Evolutionary conservation across 2,888 invertebrate species (phyloP).

Genomic region (Anaspis maculata): DNA sequence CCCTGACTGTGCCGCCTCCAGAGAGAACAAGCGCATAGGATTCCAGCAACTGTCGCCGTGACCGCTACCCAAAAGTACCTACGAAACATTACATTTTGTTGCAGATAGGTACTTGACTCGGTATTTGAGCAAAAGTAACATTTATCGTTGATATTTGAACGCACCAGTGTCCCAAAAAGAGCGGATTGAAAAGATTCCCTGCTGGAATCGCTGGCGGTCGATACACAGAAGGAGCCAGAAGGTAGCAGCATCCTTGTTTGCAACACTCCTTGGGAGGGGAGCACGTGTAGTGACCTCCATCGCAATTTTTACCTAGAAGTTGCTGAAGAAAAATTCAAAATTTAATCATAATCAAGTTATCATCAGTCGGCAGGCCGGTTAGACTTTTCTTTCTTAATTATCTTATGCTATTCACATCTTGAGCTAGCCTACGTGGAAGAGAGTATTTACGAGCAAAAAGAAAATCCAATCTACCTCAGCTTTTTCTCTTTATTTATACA

Average conservation of each 20-base stretch:
- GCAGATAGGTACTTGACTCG: not conserved
- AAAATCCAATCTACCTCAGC: too few species aligned
- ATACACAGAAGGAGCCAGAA: constrained; percentile 31
- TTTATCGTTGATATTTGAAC: too few species aligned
- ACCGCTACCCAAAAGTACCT: constrained; percentile 50
- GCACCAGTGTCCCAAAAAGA: constrained; percentile 64
- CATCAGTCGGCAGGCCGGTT: too few species aligned
- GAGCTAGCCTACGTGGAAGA: too few species aligned
- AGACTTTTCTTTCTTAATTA: too few species aligned
- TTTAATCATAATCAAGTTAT: too few species aligned
- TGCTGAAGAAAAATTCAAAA: constrained; percentile 37
- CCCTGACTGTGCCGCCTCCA: constrained; percentile 50
- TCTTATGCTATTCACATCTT: too few species aligned
- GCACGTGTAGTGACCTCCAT: constrained; percentile 57
- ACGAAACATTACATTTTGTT: constrained; percentile 18
- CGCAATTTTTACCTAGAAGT: constrained; percentile 50
- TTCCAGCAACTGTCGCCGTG: constrained; percentile 60
- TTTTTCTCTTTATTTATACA: too few species aligned
- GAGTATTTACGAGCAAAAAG: too few species aligned
- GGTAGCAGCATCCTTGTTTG: constrained; percentile 50
- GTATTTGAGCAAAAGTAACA: too few species aligned
- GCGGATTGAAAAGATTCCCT: constrained; percentile 52
- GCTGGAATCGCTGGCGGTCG: constrained; percentile 44
- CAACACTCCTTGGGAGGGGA: constrained; percentile 71
- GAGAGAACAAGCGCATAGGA: constrained; percentile 59